phyloP scores from a whole-genome alignment of 2,797 vertebrate genomes.

The Rousettus madagascariensis region DNA sequence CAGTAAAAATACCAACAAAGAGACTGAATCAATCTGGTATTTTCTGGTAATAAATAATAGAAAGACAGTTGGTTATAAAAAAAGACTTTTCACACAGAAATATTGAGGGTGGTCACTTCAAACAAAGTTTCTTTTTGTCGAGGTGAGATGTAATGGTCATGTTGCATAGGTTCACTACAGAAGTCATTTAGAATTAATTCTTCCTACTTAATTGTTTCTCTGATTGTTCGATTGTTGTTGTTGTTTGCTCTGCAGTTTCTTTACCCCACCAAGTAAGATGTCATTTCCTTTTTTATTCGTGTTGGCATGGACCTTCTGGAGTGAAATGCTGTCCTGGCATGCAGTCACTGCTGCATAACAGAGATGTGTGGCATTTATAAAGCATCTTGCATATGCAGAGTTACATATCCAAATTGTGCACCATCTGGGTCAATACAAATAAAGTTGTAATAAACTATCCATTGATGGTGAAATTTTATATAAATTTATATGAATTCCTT shows the following conservation, averaged over 20 bases:
- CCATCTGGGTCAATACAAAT: slow-evolving; percentile 77
- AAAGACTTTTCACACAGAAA: slow-evolving; percentile 22
- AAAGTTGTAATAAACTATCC: slow-evolving; percentile 77
- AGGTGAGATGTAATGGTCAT: not conserved
- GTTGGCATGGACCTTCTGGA: slow-evolving; percentile 49
- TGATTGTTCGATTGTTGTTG: slow-evolving; percentile 52
- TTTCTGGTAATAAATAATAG: slow-evolving; percentile 15
- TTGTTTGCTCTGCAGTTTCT: slow-evolving; percentile 43
- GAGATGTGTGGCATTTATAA: slow-evolving; percentile 61
- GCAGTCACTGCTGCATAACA: not conserved
- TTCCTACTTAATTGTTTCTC: slow-evolving; percentile 2
- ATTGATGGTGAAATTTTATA: slow-evolving; percentile 68
- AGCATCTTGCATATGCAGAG: slow-evolving; percentile 13
- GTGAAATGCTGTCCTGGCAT: slow-evolving; percentile 9
- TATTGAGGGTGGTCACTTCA: not conserved
- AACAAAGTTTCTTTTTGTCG: slow-evolving; percentile 11
- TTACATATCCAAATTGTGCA: slow-evolving; percentile 53
- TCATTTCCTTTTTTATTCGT: slow-evolving; percentile 39
- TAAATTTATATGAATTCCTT: slow-evolving; percentile 66
- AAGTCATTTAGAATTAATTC: slow-evolving; percentile 37
- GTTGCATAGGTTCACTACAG: not conserved
- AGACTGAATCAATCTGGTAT: not conserved
- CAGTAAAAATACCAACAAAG: not conserved
- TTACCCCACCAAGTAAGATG: slow-evolving; percentile 50
- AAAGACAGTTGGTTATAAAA: slow-evolving; percentile 40